Evolutionary conservation across 1,140 invertebrate species (phyloP), one percentile per base, ranked within the genome.

Genomic region (Calliphora vicina): DNA sequence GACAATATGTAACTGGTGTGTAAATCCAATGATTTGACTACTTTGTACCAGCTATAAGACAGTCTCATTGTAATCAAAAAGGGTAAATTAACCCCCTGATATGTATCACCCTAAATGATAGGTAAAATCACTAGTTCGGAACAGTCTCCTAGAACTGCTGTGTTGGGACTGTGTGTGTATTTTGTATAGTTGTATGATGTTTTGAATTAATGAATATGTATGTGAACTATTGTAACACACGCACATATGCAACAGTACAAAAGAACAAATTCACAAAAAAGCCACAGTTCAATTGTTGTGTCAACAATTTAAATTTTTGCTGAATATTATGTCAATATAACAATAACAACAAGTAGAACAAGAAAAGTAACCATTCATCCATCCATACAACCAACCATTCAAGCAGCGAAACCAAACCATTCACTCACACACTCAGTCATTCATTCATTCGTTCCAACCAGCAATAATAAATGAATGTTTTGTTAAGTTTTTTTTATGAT

Each of bases 241-340:
- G 23, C 6, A 43, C 12, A 74, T 15, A 8, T 26, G 20, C 67
- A 71, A 50, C 17, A 35, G 10, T 17, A 6, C 15, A 57, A 57
- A 57, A 67, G 61, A 23, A 67, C 20, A 67, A 23, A 25, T 78
- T 43, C 2, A 17, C 29, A 43, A 78, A 78, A n/a, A 78, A 78
- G 74, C 74, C 74, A 78, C 74, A 78, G 74, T 78, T 78, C 74
- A 78, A 78, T 78, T 78, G 74, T 78, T 78, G 74, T 78, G 74
- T 78, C 74, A 78, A 78, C 74, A 78, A 78, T 78, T 78, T 78
- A 35, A 45, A 78, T 78, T 78, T 78, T 78, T 78, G 74, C 74
- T 78, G 74, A 78, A 78, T 78, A 78, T 42, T 78, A 78, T 78
- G 74, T 78, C 74, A 78, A 78, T 78, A 78, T 45, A 67, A 67